Conservation (phyloP, 2,113 vertebrate genomes). For the Melanocharis versteri region DNA sequence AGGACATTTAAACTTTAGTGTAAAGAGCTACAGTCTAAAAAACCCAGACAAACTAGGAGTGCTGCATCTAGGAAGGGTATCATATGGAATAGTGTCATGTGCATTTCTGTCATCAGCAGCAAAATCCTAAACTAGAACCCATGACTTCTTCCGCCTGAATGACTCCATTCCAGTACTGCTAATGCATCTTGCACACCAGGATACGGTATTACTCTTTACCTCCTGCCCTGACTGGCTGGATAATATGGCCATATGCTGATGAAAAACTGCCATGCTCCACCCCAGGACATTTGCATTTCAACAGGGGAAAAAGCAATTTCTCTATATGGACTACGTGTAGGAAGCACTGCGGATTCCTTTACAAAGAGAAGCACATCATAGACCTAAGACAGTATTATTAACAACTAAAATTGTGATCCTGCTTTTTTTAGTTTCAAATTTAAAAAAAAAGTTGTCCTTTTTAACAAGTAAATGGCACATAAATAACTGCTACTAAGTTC, state of each 20-base stretch:
- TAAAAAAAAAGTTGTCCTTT: background rate
- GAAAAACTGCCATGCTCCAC: background rate
- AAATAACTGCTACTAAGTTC: background rate
- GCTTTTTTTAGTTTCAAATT: background rate
- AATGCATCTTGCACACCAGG: background rate
- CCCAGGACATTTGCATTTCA: background rate
- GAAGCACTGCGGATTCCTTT: background rate
- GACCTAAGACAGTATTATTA: background rate
- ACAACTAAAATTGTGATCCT: background rate
- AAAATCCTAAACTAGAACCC: background rate
- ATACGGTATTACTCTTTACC: background rate
- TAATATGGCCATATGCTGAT: background rate
- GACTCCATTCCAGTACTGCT: background rate
- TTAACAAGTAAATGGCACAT: background rate
- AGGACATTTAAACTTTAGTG: background rate
- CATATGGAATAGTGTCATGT: background rate
- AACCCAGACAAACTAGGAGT: background rate
- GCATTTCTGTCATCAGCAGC: background rate
- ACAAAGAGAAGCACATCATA: background rate
- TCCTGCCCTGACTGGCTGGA: background rate
- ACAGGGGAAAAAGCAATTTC: background rate
- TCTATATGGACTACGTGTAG: background rate
- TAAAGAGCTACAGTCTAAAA: background rate
- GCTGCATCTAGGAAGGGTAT: background rate
- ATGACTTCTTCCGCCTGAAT: background rate